A percentile compares a stretch with the other conserved stretches of the same genome.
Evolutionary conservation across 2,888 invertebrate species (phyloP).

Genomic region (Mythimna loreyi): DNA sequence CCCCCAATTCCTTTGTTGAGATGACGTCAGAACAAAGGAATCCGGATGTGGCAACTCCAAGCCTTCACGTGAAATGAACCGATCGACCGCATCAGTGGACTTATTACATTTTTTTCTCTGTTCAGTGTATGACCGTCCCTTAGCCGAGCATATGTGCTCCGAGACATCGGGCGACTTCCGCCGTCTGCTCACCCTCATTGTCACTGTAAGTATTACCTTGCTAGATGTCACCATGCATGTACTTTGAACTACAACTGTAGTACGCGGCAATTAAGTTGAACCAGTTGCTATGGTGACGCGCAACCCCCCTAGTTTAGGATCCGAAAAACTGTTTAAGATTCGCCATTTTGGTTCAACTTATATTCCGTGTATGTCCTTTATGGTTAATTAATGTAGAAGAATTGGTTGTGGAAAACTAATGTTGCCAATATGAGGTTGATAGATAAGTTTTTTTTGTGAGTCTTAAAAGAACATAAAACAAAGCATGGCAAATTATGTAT

Average conservation of each 20-base stretch:
- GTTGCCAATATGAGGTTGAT: not conserved
- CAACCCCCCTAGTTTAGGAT: too few relatives aligned
- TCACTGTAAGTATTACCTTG: slow-evolving; percentile 88
- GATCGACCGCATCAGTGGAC: not conserved
- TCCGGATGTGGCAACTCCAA: too few relatives aligned
- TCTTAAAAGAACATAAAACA: too few relatives aligned
- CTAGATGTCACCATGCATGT: slow-evolving; percentile 11
- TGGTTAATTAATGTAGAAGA: not conserved
- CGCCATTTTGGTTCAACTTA: too few relatives aligned
- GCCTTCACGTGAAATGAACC: too few relatives aligned
- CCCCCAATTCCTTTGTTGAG: too few relatives aligned
- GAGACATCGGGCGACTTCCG: slow-evolving; percentile 95
- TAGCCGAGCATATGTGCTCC: slow-evolving; percentile 94
- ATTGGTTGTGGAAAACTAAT: not conserved
- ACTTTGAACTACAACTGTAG: too few relatives aligned
- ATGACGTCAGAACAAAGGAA: too few relatives aligned
- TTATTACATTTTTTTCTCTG: not conserved
- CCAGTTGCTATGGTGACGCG: too few relatives aligned
- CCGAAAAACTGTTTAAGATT: too few relatives aligned
- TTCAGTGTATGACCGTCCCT: slow-evolving; percentile 92
- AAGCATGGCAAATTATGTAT: not conserved
- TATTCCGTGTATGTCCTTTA: too few relatives aligned
- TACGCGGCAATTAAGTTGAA: too few relatives aligned
- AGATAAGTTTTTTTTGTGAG: not conserved
- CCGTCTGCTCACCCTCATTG: slow-evolving; percentile 93